Evolutionary conservation across 2,113 vertebrate genomes (phyloP).

Genomic region (Riparia riparia): DNA sequence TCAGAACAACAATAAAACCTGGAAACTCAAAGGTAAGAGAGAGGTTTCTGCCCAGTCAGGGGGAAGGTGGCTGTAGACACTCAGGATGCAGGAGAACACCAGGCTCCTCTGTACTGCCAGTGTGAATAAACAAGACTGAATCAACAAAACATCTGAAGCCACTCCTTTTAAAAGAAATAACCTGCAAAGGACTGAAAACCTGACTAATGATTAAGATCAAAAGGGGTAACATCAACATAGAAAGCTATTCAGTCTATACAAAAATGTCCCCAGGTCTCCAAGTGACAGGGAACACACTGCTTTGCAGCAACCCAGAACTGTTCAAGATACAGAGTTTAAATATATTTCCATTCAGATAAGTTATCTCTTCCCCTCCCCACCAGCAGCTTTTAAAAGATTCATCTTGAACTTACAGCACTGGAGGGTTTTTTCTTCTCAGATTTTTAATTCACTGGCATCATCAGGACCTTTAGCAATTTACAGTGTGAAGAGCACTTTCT

Average conservation of each 20-base stretch:
- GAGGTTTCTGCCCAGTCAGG: not conserved
- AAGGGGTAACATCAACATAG: not conserved
- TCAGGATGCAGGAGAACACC: not conserved
- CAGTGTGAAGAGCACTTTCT: constrained; percentile 51
- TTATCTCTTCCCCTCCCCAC: constrained; percentile 22
- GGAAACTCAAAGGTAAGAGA: not conserved
- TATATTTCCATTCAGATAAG: constrained; percentile 31
- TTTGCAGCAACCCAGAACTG: not conserved
- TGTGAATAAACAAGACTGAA: not conserved
- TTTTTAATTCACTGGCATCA: constrained; percentile 55
- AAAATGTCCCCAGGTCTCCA: not conserved
- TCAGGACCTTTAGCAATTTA: constrained; percentile 39
- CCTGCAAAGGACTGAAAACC: not conserved
- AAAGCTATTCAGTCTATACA: not conserved
- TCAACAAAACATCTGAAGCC: not conserved
- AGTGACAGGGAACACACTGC: not conserved
- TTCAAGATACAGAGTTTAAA: constrained; percentile 3
- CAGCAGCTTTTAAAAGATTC: constrained; percentile 17
- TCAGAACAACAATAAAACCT: not conserved
- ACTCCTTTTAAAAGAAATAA: not conserved
- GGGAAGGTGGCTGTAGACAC: not conserved
- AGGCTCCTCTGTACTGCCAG: not conserved
- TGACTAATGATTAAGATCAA: not conserved
- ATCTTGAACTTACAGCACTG: constrained; percentile 15
- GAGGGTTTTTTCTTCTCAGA: constrained; percentile 26